A percentile compares a stretch with the other conserved stretches of the same genome.
These are phyloP conservation scores for Conger conger DNA, from an alignment of 2,113 vertebrate genomes.

Conservation along the genomic window DNA sequence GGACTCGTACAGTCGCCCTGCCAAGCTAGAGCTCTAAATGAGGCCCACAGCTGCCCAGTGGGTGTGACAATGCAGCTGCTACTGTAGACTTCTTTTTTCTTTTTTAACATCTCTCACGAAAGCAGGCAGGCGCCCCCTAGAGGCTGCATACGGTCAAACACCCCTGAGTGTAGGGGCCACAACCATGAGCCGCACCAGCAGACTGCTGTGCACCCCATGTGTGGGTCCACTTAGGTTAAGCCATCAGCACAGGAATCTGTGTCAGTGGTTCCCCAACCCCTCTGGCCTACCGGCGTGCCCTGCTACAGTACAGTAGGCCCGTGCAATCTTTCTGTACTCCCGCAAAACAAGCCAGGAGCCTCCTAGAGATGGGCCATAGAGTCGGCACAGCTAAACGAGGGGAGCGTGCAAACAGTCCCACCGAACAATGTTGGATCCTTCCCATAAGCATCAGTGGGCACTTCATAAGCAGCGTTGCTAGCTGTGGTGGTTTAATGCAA, in stretches of 20 bases:
- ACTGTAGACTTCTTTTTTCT: neutral
- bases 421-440: neutral
- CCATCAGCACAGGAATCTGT: no score
- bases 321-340: no score
- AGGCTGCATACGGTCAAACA: neutral
- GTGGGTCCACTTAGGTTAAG: no score
- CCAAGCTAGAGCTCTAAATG: neutral
- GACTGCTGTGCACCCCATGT: no score
- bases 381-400: conserved; percentile 2
- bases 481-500: neutral
- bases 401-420: neutral
- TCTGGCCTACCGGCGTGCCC: no score
- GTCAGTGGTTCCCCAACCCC: no score
- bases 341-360: no score
- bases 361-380: no score
- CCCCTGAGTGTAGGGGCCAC: no score
- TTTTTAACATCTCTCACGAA: no score
- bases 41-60: neutral
- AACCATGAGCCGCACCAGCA: no score
- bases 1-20: neutral
- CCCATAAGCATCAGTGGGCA: neutral
- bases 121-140: neutral
- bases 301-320: no score
- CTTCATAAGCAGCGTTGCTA: neutral
- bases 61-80: neutral